Base-by-base conservation (phyloP, 2,888 invertebrate species). In the Chrysolina oricalcia region DNA sequence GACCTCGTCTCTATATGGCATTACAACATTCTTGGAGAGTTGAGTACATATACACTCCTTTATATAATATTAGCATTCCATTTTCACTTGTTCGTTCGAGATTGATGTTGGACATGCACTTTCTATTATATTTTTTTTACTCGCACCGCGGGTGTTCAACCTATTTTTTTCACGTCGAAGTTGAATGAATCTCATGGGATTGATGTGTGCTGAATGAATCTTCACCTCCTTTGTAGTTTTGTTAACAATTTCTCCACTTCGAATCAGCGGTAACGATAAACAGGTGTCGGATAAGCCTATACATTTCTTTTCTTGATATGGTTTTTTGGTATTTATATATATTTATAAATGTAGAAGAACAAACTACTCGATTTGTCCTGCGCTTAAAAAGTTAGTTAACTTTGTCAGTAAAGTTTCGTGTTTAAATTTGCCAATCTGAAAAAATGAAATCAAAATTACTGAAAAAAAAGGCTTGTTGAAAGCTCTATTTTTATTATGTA, bases 21-120 rank as follows among this genome's bases (percentile, higher is more conserved):
- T 59, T 59, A 59, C 59, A n/a, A n/a, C 59, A 59, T 59, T 27
- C 59, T 59, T 59, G 27, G n/a, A 59, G 59, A 59, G 59, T 59
- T 35, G 27, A 59, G n/a, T n/a, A n/a, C n/a, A 59, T 35, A 35
- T 35, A 59, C 59, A 59, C 59, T 27, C 59, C 59, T 59, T 59
- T 59, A 59, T 27, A 59, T 59, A 59, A 59, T 59, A 35, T 59
- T 59, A 59, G 59, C n/a, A 59, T 59, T 59, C 59, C 59, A 59
- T 27, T 59, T 59, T 59, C 59, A 59, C 59, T 59, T n/a, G 27
- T 27, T 27, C 13, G 53, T 53, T 53, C 19, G 53, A 53, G 17
- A 19, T 53, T 53, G 35, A 59, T 35, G 59, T 35, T 27, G n/a
- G 27, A 27, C 23, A 27, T 59, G 19, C 59, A 59, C 59, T 59